Conservation (phyloP, 2,888 invertebrate species). For the Cantharis rufa region DNA sequence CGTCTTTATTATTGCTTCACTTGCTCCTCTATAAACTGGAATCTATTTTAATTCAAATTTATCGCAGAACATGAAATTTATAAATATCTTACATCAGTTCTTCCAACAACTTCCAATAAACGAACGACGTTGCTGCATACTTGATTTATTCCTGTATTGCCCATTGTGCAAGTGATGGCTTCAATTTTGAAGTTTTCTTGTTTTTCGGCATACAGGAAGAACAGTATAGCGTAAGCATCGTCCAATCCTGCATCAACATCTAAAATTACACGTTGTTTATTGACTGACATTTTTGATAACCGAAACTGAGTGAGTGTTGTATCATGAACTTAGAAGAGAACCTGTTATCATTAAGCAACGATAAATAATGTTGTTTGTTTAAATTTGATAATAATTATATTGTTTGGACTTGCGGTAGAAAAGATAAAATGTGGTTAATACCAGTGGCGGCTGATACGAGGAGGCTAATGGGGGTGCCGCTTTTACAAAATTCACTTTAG, state of each 20-base stretch:
- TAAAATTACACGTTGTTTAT: slow-evolving; percentile 53
- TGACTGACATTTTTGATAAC: neutral
- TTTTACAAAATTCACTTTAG: too few species aligned
- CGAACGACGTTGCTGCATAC: slow-evolving; percentile 71
- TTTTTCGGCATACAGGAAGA: slow-evolving; percentile 61
- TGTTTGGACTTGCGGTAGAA: too few species aligned
- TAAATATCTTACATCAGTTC: slow-evolving; percentile 63
- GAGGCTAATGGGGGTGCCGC: too few species aligned
- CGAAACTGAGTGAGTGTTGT: neutral
- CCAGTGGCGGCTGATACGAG: too few species aligned
- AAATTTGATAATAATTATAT: too few species aligned
- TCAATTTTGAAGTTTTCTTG: slow-evolving; percentile 59
- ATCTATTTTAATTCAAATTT: slow-evolving; percentile 57
- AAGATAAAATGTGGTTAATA: too few species aligned
- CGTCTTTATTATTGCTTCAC: slow-evolving; percentile 52
- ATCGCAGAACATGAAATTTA: neutral
- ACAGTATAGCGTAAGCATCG: slow-evolving; percentile 66
- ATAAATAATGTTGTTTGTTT: neutral
- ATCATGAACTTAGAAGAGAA: too few species aligned
- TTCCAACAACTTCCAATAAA: slow-evolving; percentile 63
- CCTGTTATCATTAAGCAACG: neutral
- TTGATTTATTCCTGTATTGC: slow-evolving; percentile 73
- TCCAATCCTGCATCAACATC: slow-evolving; percentile 69
- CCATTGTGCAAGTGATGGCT: slow-evolving; percentile 75
- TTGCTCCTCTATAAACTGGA: slow-evolving; percentile 70